Conservation (phyloP, 2,797 vertebrate genomes). For the Tenualosa thibaudeaui region DNA sequence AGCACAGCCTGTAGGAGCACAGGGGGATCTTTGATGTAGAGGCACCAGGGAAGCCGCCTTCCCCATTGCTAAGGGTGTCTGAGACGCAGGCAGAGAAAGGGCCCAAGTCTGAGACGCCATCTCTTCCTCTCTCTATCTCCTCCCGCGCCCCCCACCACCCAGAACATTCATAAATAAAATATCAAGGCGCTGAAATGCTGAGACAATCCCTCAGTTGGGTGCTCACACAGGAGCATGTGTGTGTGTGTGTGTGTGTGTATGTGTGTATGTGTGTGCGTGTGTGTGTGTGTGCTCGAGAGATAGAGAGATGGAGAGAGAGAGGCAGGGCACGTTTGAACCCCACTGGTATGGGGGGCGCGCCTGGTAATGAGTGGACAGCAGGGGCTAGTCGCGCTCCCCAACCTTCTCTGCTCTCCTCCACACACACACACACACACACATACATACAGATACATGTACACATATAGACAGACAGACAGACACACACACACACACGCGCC, state of each 20-base stretch:
- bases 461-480: not conserved
- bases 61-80: slow-evolving; percentile 60
- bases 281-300: not conserved
- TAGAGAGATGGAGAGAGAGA: slow-evolving; percentile 21
- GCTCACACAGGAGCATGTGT: slow-evolving; percentile 40
- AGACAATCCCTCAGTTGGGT: slow-evolving; percentile 59
- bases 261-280: not conserved
- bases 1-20: slow-evolving; percentile 65
- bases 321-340: slow-evolving; percentile 53
- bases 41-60: slow-evolving; percentile 55
- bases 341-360: slow-evolving; percentile 54
- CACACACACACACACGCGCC: not conserved
- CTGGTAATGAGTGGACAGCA: slow-evolving; percentile 68
- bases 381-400: slow-evolving; percentile 32
- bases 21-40: slow-evolving; percentile 66
- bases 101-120: slow-evolving; percentile 47
- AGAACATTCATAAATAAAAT: slow-evolving; percentile 74
- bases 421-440: not conserved
- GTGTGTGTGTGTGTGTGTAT: not conserved
- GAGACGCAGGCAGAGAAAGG: slow-evolving; percentile 53
- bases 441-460: not conserved
- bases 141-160: slow-evolving; percentile 46
- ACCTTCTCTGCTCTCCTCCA: slow-evolving; percentile 30
- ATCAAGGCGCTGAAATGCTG: slow-evolving; percentile 66
- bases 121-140: not conserved